Conservation (phyloP, 2,797 vertebrate species). For the Podargus strigoides region DNA sequence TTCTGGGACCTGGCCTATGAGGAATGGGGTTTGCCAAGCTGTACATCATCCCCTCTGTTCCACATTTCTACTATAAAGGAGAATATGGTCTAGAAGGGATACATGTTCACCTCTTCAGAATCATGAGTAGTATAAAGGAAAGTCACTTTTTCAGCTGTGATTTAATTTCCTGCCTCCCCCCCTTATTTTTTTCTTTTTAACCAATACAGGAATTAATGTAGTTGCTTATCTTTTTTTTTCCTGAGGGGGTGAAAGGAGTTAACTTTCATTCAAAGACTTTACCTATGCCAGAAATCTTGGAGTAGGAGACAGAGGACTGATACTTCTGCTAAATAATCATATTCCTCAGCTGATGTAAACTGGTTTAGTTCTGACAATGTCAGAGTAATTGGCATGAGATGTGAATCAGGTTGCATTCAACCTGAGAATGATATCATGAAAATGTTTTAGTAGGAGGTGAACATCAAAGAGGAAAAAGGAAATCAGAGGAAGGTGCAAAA, state of each 20-base stretch:
- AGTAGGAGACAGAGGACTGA: not conserved
- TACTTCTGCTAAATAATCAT: not conserved
- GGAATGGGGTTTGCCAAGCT: not conserved
- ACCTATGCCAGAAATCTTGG: not conserved
- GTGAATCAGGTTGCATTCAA: constrained; percentile 29
- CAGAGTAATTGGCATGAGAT: constrained; percentile 41
- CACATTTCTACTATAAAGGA: not conserved
- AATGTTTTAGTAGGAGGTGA: constrained; percentile 22
- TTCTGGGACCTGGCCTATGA: not conserved
- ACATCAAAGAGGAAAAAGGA: constrained; percentile 28
- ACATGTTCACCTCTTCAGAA: not conserved
- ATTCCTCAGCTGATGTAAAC: constrained; percentile 33
- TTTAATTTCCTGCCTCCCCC: not conserved
- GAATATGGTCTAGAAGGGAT: not conserved
- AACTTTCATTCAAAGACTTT: not conserved
- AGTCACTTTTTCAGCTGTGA: not conserved
- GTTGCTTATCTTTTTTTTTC: not conserved
- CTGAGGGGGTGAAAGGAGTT: not conserved
- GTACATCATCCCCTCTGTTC: not conserved
- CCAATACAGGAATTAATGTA: not conserved
- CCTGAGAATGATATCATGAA: not conserved
- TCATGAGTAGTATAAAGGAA: not conserved
- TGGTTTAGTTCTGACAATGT: constrained; percentile 3
- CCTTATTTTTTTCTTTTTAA: not conserved
- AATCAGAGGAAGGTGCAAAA: constrained; percentile 36